Percentiles rank a stretch among this genome's conserved stretches.
These are phyloP conservation scores for Ormyrus nitidulus DNA, from an alignment of 2,888 invertebrate species.

Conservation along the genomic window DNA sequence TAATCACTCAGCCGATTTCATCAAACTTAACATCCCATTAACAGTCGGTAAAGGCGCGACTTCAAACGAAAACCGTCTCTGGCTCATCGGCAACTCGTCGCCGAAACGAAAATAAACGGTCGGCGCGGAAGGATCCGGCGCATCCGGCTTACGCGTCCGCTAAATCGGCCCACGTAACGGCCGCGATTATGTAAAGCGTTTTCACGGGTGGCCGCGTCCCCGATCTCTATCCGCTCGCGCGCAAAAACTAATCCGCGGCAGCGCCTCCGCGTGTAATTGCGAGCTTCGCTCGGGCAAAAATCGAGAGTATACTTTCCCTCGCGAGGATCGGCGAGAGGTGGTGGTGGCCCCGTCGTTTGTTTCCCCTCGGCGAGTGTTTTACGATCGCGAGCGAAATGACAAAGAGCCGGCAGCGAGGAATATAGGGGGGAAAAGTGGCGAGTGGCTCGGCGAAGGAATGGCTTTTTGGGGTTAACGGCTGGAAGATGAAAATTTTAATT, in stretches of 20 bases:
- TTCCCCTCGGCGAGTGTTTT: background rate
- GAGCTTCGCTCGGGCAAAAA: background rate
- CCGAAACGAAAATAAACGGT: background rate
- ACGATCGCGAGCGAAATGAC: too few species aligned
- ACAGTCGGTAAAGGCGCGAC: too few species aligned
- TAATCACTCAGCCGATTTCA: too few species aligned
- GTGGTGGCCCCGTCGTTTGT: background rate
- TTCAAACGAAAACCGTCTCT: too few species aligned
- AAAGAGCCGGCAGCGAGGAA: too few species aligned
- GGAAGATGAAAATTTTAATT: too few species aligned
- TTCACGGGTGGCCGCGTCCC: slow-evolving; percentile 63
- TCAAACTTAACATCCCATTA: too few species aligned
- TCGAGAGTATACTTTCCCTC: too few species aligned
- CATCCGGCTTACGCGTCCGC: slow-evolving; percentile 60
- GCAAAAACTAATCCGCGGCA: slow-evolving; percentile 30
- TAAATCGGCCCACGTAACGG: slow-evolving; percentile 45
- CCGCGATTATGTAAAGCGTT: slow-evolving; percentile 66
- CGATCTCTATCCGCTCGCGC: background rate
- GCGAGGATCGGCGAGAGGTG: background rate
- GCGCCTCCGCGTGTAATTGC: background rate
- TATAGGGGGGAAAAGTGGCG: too few species aligned
- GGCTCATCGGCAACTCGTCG: too few species aligned
- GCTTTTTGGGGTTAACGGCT: too few species aligned
- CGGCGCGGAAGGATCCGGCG: background rate
- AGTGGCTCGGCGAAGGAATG: too few species aligned